phyloP scores from a whole-genome alignment of 2,113 vertebrate species.

The Ceyx melanurus region DNA sequence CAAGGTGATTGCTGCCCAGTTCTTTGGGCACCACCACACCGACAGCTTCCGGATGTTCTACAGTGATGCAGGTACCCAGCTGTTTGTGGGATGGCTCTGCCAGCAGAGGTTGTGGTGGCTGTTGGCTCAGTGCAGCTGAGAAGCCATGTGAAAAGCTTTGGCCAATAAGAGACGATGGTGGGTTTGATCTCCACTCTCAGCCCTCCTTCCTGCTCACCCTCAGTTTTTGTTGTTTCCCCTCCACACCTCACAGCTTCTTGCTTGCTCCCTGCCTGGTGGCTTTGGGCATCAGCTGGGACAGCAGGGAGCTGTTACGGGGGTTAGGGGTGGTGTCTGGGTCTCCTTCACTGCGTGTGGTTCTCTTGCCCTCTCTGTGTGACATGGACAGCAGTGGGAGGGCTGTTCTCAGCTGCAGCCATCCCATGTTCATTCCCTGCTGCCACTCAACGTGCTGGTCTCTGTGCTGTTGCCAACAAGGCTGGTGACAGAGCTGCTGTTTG shows the following conservation, averaged over 20 bases:
- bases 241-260: not conserved
- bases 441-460: rapidly evolving
- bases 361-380: not conserved
- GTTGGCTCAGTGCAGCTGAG: not conserved
- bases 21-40: slow-evolving; percentile 95
- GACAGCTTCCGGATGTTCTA: slow-evolving; percentile 95
- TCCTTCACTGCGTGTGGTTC: not conserved
- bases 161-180: not conserved
- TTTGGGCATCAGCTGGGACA: not conserved
- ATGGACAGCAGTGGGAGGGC: not conserved
- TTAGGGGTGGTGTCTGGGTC: not conserved
- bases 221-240: not conserved
- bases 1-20: slow-evolving; percentile 85
- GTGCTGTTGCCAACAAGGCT: not conserved
- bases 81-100: not conserved
- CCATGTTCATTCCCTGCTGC: not conserved
- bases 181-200: not conserved
- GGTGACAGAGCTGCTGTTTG: not conserved
- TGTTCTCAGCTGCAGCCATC: not conserved
- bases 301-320: not conserved
- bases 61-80: slow-evolving; percentile 72
- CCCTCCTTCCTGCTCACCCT: not conserved
- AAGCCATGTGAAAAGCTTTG: not conserved
- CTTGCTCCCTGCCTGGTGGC: not conserved
- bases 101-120: not conserved